Conservation (phyloP, 1,140 invertebrate species). For the Branchinecta lynchi region DNA sequence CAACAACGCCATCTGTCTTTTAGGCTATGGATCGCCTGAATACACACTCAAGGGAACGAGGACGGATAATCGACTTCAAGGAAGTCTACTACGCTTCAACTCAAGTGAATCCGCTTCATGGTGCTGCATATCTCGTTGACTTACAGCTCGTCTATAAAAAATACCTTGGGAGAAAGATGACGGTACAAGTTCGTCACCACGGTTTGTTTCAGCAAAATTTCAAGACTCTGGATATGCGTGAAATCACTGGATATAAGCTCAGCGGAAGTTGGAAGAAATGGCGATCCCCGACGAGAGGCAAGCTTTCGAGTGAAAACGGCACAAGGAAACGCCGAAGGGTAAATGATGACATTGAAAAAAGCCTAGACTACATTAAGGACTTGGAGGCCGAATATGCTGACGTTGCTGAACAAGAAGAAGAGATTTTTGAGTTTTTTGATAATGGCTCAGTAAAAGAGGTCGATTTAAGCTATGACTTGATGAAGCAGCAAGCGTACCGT, state of each 20-base stretch:
- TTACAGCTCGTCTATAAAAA: conserved; percentile 81
- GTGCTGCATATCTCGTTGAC: conserved; percentile 83
- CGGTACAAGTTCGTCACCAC: conserved; percentile 77
- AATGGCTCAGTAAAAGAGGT: neutral
- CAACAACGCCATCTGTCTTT: conserved; percentile 14
- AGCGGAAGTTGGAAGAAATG: neutral
- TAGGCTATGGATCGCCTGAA: conserved; percentile 88
- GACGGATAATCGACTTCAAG: conserved; percentile 85
- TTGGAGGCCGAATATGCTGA: neutral
- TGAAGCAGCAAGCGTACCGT: neutral
- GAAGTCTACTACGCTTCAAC: conserved; percentile 88
- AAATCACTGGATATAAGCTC: neutral
- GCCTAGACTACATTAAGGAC: neutral
- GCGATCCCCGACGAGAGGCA: neutral
- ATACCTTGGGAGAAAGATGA: conserved; percentile 83
- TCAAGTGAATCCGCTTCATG: conserved; percentile 62
- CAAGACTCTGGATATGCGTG: conserved; percentile 30
- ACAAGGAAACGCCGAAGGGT: neutral
- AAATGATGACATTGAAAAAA: neutral
- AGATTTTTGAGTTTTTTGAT: neutral
- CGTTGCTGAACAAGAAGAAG: neutral
- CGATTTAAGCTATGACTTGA: neutral
- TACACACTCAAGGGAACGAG: conserved; percentile 72
- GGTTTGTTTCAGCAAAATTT: conserved; percentile 86
- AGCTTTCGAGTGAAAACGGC: neutral